phyloP scores from a whole-genome alignment of 2,113 vertebrate species.

The Eptatretus burgeri region DNA sequence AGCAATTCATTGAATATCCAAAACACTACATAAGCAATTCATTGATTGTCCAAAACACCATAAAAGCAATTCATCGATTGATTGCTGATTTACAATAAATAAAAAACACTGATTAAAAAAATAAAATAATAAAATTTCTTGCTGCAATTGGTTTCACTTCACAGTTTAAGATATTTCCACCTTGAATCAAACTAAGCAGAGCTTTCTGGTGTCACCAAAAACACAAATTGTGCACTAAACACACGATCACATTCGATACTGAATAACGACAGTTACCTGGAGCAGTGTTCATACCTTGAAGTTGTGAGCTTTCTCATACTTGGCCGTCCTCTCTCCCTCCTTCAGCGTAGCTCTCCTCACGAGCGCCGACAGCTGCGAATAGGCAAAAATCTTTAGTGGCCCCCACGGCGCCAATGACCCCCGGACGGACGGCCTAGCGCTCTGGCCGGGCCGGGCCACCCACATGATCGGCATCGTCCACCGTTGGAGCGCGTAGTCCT shows the following conservation, averaged over 20 bases:
- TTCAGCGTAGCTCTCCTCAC: slow-evolving; percentile 86
- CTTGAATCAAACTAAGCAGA: background rate
- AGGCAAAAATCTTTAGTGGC: slow-evolving; percentile 95
- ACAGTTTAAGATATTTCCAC: background rate
- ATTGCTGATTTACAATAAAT: no score
- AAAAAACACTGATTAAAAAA: background rate
- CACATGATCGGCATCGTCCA: background rate
- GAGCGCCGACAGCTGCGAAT: slow-evolving; percentile 93
- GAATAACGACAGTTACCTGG: background rate
- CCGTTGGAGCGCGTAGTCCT: background rate
- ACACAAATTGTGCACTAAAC: background rate
- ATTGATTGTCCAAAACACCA: no score
- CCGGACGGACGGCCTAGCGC: background rate
- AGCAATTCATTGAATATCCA: no score
- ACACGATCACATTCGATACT: background rate
- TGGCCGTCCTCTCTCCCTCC: slow-evolving; percentile 65
- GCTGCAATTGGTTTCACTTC: background rate
- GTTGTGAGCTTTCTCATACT: slow-evolving; percentile 96
- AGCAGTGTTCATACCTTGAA: slow-evolving; percentile 58
- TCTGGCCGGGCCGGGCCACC: background rate
- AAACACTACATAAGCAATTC: no score
- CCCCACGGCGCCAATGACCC: slow-evolving; percentile 31
- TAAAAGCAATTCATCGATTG: no score
- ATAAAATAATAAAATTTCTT: no score
- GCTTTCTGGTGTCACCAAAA: no score